These are phyloP conservation scores for Euthynnus affinis DNA, from an alignment of 2,797 vertebrate genomes.

Conservation along the genomic window DNA sequence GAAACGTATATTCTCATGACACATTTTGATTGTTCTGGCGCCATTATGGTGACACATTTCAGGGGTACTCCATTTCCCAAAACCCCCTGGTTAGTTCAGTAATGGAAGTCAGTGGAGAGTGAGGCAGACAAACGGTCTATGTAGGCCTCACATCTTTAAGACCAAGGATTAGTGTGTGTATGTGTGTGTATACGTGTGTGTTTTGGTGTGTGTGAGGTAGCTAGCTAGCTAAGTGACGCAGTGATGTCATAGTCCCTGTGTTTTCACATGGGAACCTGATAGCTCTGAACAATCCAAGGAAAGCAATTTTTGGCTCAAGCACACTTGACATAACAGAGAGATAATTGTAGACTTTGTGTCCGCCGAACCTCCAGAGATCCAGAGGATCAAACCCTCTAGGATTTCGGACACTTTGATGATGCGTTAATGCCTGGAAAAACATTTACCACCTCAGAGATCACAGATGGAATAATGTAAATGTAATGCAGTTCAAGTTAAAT, in stretches of 20 bases:
- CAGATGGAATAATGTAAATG: constrained; percentile 75
- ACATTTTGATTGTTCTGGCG: constrained; percentile 2
- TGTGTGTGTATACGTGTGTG: constrained; percentile 32
- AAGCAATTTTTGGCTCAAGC: constrained; percentile 82
- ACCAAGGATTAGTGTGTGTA: constrained; percentile 49
- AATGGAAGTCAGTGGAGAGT: constrained; percentile 26
- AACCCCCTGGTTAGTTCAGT: constrained; percentile 11
- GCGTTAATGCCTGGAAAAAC: constrained; percentile 80
- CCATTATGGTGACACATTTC: constrained; percentile 41
- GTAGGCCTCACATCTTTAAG: constrained; percentile 44
- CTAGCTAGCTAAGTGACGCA: constrained; percentile 67
- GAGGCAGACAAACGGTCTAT: constrained; percentile 36
- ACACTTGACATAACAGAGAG: constrained; percentile 80
- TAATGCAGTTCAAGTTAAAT: constrained; percentile 58
- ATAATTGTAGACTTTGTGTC: constrained; percentile 82
- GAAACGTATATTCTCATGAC: constrained; percentile 7
- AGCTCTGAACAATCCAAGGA: constrained; percentile 76
- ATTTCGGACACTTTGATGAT: constrained; percentile 80
- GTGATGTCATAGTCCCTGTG: constrained; percentile 79
- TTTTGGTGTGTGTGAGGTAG: constrained; percentile 51
- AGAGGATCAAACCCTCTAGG: constrained; percentile 70
- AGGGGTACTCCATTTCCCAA: constrained; percentile 32
- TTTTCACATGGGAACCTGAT: constrained; percentile 83
- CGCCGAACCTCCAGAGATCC: constrained; percentile 71
- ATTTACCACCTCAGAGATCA: constrained; percentile 79